A percentile compares a stretch with the other conserved stretches of the same genome.
Conservation (phyloP, 2,113 vertebrate species). For the mouse (Mus musculus) region DNA sequence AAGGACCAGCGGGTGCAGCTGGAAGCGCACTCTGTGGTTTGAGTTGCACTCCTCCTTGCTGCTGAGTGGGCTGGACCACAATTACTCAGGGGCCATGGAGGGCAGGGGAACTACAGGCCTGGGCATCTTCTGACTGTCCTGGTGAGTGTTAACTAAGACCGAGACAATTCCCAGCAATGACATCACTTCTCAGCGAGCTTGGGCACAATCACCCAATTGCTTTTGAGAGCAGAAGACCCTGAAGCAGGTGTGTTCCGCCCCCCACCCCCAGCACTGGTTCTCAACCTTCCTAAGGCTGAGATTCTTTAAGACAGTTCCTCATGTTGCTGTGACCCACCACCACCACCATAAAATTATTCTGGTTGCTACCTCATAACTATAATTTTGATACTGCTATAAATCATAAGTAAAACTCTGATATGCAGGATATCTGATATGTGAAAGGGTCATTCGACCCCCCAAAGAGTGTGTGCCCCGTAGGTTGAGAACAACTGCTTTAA, state of each 20-base stretch:
- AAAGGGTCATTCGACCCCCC: not conserved
- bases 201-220: not conserved
- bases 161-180: constrained; percentile 61
- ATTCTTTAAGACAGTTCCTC: not conserved
- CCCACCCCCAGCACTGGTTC: not conserved
- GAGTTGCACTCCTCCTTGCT: constrained; percentile 83
- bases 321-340: not conserved
- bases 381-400: not conserved
- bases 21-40: constrained; percentile 64
- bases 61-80: constrained; percentile 43
- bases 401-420: not conserved
- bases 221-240: not conserved
- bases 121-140: not conserved
- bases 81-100: constrained; percentile 75
- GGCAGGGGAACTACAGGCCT: constrained; percentile 69
- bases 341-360: not conserved
- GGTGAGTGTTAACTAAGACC: constrained; percentile 2
- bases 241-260: not conserved
- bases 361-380: not conserved
- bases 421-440: not conserved
- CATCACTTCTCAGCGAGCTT: constrained; percentile 60
- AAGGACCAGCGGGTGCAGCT: constrained; percentile 36
- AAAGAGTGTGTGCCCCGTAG: not conserved
- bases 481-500: not conserved
- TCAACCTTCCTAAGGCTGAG: not conserved